Conservation (phyloP, 1,140 invertebrate genomes). For the Aplysia californica region DNA sequence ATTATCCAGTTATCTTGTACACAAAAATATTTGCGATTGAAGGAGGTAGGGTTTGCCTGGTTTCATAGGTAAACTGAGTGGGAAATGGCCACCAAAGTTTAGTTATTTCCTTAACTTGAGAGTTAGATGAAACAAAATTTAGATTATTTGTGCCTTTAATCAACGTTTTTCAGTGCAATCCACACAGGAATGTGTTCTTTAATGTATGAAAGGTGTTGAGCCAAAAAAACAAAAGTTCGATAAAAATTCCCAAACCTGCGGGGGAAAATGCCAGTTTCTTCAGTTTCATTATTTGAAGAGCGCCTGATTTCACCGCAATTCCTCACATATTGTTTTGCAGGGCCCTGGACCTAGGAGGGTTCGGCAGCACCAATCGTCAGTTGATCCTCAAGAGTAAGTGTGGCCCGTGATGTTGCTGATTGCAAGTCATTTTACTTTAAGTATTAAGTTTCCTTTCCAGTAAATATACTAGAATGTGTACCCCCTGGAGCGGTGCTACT, state of each 20-base stretch:
- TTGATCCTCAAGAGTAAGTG: constrained; percentile 24
- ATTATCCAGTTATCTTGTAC: too few relatives aligned
- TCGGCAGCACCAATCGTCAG: constrained; percentile 10
- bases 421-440: neutral
- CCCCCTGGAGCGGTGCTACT: neutral
- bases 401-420: neutral
- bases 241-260: too few relatives aligned
- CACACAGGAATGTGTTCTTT: neutral
- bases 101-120: too few relatives aligned
- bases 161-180: neutral
- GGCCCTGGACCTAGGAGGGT: constrained; percentile 20
- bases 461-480: neutral
- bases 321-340: constrained; percentile 7
- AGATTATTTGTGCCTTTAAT: neutral
- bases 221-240: too few relatives aligned
- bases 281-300: too few relatives aligned
- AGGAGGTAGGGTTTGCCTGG: too few relatives aligned
- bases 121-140: too few relatives aligned
- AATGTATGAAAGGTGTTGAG: neutral
- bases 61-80: too few relatives aligned
- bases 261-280: neutral
- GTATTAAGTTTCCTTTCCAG: neutral
- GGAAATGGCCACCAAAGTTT: too few relatives aligned
- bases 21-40: too few relatives aligned
- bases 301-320: too few relatives aligned